Evolutionary conservation across 2,797 vertebrate species (phyloP).

Genomic region (Coendou prehensilis): DNA sequence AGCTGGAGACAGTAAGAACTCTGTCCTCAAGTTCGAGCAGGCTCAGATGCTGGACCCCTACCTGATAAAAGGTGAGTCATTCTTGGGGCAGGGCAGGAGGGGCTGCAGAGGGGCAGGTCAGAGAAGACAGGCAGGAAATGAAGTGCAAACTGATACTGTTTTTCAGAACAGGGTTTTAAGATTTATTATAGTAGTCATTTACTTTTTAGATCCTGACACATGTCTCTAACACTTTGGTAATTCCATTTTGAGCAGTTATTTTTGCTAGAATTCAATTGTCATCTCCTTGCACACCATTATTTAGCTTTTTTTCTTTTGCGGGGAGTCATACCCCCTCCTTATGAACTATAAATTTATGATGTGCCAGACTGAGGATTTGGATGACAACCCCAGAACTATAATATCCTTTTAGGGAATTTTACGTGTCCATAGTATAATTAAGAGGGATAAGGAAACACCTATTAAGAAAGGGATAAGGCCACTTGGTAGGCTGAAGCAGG

Average conservation of each 20-base stretch:
- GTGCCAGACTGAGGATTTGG: conserved; percentile 61
- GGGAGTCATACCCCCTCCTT: neutral
- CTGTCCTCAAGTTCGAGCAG: conserved; percentile 98
- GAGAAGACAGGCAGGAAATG: neutral
- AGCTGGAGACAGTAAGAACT: conserved; percentile 98
- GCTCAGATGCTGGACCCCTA: conserved; percentile 99
- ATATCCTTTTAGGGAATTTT: conserved; percentile 64
- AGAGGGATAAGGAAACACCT: neutral
- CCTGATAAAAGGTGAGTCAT: conserved; percentile 95
- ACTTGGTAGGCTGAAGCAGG: neutral
- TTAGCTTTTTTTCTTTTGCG: conserved; percentile 39
- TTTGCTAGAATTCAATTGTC: conserved; percentile 59
- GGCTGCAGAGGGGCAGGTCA: neutral
- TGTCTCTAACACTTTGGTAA: conserved; percentile 56
- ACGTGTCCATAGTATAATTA: conserved; percentile 28
- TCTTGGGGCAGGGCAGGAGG: neutral
- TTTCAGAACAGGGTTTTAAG: neutral
- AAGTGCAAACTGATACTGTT: neutral
- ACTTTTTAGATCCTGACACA: neutral
- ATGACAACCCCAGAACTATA: neutral
- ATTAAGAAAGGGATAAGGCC: neutral
- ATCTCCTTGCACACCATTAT: conserved; percentile 45
- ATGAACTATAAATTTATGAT: conserved; percentile 60
- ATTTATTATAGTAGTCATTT: neutral
- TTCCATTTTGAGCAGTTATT: conserved; percentile 59